Base-by-base conservation (phyloP, 2,113 vertebrate genomes). In the Epinephelus moara region DNA sequence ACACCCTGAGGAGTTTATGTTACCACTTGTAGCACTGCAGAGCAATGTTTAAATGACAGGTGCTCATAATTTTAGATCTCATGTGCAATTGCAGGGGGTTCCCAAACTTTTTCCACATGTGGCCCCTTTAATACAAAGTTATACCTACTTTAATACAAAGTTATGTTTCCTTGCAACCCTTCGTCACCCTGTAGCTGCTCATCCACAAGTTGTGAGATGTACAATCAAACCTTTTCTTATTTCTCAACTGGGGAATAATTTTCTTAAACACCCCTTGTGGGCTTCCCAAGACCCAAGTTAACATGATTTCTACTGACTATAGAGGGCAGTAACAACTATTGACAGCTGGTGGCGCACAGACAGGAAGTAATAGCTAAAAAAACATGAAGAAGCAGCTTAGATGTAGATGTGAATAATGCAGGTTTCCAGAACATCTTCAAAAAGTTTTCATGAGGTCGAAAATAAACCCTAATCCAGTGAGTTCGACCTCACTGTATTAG, bases 261-360 rank as follows among this genome's bases (percentile, higher is more conserved):
- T 21, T 4, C 56, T 45, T n/a, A 49, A 40, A 21, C 6, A 21
- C 14, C 53, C 1, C 37, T 40, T 45, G 10, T 15, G 47, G 47
- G 47, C 72, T 55, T 55, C 30, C 17, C n/a, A 8, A 25, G 17
- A 78, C 19, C 50, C 7, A 50, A 17, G 15, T 33, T 50, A 17
- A 55, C 49, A 45, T 55, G n/a, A 40, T 75, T 61, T 75, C 64
- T 75, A 42, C 70, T 2, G 50, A 59, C 56, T 53, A 4, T 21
- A n/a, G 27, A 70, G 25, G 40, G 59, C 25, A 55, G 71, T 74
- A 14, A 45, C 14, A 49, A 68, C 47, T 60, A 62, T 9, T 23
- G 27, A 68, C 42, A 73, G 63, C 17, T 47, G 30, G 13, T 23
- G 49, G 27, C 4, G 13, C 13, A 18, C 11, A 40, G 15, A 56